Evolutionary conservation across 1,140 invertebrate genomes (phyloP).

Genomic region (Amyelois transitella): DNA sequence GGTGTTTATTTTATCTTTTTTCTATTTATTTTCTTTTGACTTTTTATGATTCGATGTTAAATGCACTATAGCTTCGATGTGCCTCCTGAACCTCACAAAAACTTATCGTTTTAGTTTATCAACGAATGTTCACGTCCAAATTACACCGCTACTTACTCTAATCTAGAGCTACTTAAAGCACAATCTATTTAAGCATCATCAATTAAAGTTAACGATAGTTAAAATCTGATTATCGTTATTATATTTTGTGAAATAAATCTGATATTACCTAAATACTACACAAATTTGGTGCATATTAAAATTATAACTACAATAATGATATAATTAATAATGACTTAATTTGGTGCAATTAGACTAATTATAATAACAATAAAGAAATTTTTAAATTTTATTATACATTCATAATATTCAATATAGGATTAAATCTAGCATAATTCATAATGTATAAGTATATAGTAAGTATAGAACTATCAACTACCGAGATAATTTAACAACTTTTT

Average conservation of each 20-base stretch:
- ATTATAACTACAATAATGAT: neutral
- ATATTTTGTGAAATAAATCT: neutral
- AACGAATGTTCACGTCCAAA: slow-evolving; percentile 42
- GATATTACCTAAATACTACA: neutral
- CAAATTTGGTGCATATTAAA: neutral
- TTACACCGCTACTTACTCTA: slow-evolving; percentile 12
- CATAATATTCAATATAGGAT: neutral
- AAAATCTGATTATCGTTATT: neutral
- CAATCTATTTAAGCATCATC: neutral
- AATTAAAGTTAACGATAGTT: neutral
- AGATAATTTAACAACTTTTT: neutral
- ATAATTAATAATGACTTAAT: neutral
- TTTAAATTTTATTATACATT: neutral
- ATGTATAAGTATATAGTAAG: neutral
- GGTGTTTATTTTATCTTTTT: slow-evolving; percentile 43
- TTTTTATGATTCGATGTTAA: neutral
- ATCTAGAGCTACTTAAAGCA: slow-evolving; percentile 4
- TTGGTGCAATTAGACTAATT: neutral
- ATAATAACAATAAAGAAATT: neutral
- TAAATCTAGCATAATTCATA: neutral
- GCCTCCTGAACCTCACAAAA: slow-evolving; percentile 50
- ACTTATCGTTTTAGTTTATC: slow-evolving; percentile 31
- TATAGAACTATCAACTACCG: neutral
- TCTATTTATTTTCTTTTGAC: neutral
- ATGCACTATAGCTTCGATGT: slow-evolving; percentile 36